Percentiles rank a stretch among this genome's conserved stretches.
These are phyloP conservation scores for Oophaga pumilio DNA, from an alignment of 2,113 vertebrate species.

Conservation along the genomic window DNA sequence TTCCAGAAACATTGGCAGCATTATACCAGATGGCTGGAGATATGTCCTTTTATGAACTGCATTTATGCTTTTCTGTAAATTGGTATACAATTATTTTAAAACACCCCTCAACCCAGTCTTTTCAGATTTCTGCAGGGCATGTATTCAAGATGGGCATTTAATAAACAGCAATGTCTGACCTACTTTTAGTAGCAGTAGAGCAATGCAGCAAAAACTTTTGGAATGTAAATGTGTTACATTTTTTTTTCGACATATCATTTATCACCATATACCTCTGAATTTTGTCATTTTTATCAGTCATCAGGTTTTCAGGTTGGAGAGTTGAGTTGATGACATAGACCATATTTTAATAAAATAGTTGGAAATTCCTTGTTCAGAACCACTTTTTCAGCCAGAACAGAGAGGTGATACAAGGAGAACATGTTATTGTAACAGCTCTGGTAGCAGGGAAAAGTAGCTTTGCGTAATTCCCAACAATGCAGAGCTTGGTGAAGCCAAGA, in stretches of 20 bases:
- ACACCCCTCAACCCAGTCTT: background rate
- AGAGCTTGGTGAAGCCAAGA: too few relatives aligned
- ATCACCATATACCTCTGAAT: too few relatives aligned
- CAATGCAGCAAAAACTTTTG: background rate
- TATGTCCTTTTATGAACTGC: slow-evolving; percentile 18
- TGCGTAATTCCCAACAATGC: too few relatives aligned
- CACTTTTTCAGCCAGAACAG: too few relatives aligned
- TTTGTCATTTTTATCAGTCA: background rate
- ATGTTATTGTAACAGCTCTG: too few relatives aligned
- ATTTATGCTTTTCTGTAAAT: background rate
- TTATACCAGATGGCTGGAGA: slow-evolving; percentile 16
- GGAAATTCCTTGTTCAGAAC: too few relatives aligned
- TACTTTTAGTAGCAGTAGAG: background rate
- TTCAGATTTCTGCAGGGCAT: background rate
- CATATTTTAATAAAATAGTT: too few relatives aligned
- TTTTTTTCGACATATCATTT: background rate
- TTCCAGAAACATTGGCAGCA: slow-evolving; percentile 21
- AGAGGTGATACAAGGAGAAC: too few relatives aligned
- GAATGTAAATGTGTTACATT: background rate
- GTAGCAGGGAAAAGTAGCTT: too few relatives aligned
- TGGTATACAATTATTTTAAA: background rate
- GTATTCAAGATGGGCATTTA: background rate
- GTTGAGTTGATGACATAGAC: background rate
- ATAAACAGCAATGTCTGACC: background rate
- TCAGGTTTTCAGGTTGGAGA: background rate